Evolutionary conservation across 2,797 vertebrate genomes (phyloP).

Genomic region (Tarsius wallacei): DNA sequence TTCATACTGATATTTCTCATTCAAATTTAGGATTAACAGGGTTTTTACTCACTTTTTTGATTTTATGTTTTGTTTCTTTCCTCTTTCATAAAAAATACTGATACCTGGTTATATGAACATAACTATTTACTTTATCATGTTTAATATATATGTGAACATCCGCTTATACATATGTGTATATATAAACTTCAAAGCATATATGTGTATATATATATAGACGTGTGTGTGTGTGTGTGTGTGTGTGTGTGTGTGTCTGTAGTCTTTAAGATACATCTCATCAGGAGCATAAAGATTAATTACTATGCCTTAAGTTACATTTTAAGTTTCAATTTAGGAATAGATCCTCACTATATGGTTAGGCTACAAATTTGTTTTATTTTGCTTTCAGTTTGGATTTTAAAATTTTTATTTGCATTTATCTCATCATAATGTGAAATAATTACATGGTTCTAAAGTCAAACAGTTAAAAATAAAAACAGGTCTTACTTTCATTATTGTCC

Average conservation of each 20-base stretch:
- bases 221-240: no score
- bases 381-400: background rate
- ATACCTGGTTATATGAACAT: background rate
- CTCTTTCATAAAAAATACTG: slow-evolving; percentile 26
- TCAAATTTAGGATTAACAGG: background rate
- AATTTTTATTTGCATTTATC: background rate
- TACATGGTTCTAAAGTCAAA: background rate
- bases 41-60: background rate
- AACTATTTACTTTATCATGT: background rate
- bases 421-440: background rate
- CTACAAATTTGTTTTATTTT: slow-evolving; percentile 19
- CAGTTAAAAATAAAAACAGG: background rate
- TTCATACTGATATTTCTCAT: background rate
- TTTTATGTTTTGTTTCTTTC: slow-evolving; percentile 49
- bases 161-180: background rate
- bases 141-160: background rate
- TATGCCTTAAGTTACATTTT: slow-evolving; percentile 14
- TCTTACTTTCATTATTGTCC: background rate
- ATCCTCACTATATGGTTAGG: background rate
- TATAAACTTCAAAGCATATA: no score
- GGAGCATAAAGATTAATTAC: background rate
- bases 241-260: background rate
- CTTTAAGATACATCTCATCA: background rate
- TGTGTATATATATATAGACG: background rate
- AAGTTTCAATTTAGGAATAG: background rate